Base-by-base conservation (phyloP, 2,797 vertebrate species). In the Darevskia nairensis region DNA sequence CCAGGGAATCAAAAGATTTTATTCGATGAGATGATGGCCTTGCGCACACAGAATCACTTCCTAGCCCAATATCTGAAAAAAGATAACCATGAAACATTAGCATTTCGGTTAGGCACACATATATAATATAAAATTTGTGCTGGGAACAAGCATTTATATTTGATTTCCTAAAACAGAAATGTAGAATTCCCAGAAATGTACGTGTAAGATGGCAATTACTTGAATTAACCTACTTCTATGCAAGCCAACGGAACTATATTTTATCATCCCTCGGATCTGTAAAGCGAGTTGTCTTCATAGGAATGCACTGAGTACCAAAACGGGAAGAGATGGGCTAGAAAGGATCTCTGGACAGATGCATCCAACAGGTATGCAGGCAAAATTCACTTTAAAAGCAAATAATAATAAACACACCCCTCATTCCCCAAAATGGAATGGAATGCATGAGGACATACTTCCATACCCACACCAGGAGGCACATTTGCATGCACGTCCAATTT, bases 1-100 rank as follows among this genome's bases (percentile, higher is more conserved):
- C 98, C 93, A 99, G 96, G 3, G 98, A 99, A 96, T 99, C 99
- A 7, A 99, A 99, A 0, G 99, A 99, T 95, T 99, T 99, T 95
- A 98, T 99, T 88, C 98, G 98, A 88, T 98, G 98, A 90, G 99
- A 98, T 21, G 98, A 98, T 69, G 98, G 98, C 78, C 98, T 98
- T 74, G 97, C 96, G 1, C 98, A 99, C 96, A 99, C 98, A 13
- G 98, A 98, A 93, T 99, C 98, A 86, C 98, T 98, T 92, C 98
- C 98, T 92, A 99, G 97, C 44, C 98, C 98, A 39, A 99, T 98
- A 96, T 99, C 99, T 99, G 96, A 0, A 90, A 78, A 64, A 72
- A 68, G 81, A n/a, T 4, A 55, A 69, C 10, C 66, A 23, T 10
- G 46, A 85, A 76, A 35, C n/a, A 85, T 80, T 39, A 92, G 72